Conservation (phyloP, 2,113 vertebrate genomes). For the Psephotus haematonotus region DNA sequence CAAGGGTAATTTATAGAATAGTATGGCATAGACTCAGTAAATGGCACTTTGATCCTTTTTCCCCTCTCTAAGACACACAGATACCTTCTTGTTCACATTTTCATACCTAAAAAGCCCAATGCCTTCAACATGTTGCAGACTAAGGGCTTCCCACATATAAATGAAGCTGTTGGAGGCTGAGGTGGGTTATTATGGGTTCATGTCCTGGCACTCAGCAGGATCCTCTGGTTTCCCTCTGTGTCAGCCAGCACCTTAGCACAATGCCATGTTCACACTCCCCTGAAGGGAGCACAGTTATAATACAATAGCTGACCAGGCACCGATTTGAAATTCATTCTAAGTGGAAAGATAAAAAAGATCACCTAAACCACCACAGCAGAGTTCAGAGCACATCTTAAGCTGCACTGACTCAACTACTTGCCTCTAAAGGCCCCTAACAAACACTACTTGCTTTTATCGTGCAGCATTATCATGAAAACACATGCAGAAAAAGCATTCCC, state of each 20-base stretch:
- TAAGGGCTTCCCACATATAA: background rate
- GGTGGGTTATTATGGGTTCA: background rate
- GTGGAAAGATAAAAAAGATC: background rate
- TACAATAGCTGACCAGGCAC: fast-evolving
- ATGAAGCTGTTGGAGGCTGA: background rate
- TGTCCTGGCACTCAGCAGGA: background rate
- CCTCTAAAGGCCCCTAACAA: background rate
- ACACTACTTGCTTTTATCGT: background rate
- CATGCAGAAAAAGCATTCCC: background rate
- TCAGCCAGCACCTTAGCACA: background rate
- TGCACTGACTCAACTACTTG: background rate
- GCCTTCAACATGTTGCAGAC: background rate
- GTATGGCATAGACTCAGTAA: fast-evolving
- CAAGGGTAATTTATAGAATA: background rate
- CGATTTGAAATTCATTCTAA: background rate
- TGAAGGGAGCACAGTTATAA: background rate
- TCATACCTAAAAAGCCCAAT: background rate
- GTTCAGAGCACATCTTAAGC: background rate
- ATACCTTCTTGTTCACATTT: background rate
- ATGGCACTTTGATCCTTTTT: background rate
- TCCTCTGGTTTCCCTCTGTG: background rate
- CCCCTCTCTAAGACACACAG: background rate
- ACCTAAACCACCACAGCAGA: background rate
- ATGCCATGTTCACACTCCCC: background rate
- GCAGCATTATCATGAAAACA: background rate